Percentiles rank a stretch among this genome's conserved stretches.
phyloP scores from a whole-genome alignment of 2,797 vertebrate genomes.

The Nannoperca australis region DNA sequence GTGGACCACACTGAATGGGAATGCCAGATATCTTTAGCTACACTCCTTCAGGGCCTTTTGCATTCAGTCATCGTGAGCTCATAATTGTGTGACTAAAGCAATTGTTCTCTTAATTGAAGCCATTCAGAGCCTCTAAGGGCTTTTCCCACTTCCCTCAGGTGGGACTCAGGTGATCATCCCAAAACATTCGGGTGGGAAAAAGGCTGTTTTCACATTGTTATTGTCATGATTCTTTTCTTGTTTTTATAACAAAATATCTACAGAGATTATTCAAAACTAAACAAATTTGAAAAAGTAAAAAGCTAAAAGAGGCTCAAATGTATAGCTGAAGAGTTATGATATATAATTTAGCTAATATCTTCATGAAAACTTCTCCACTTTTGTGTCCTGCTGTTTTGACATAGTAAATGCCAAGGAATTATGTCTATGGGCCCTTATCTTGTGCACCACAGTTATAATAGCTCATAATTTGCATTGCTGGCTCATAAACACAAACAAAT shows the following conservation, averaged over 20 bases:
- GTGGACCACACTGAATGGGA: conserved; percentile 76
- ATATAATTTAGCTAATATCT: not conserved
- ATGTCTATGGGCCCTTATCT: conserved; percentile 53
- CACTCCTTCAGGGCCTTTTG: conserved; percentile 83
- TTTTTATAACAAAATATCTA: not conserved
- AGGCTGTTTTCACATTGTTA: conserved; percentile 29
- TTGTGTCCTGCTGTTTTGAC: conserved; percentile 19
- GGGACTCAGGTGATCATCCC: conserved; percentile 73
- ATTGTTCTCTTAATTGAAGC: conserved; percentile 88
- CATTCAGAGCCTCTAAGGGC: conserved; percentile 68
- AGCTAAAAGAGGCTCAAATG: not conserved
- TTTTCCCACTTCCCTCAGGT: conserved; percentile 78
- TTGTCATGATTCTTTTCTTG: not conserved
- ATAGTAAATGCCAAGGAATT: conserved; percentile 23
- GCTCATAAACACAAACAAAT: conserved; percentile 73
- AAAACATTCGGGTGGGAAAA: conserved; percentile 62
- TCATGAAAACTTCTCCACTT: not conserved
- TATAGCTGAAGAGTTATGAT: not conserved
- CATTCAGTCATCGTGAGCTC: conserved; percentile 85
- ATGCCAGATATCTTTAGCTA: conserved; percentile 85
- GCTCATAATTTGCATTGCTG: conserved; percentile 61
- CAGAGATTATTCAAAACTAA: not conserved
- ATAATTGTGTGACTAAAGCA: conserved; percentile 88
- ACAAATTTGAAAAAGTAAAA: not conserved
- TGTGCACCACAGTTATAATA: conserved; percentile 46